These are phyloP conservation scores for Crotalus helleri DNA, from an alignment of 2,113 vertebrate species.

Conservation along the genomic window DNA sequence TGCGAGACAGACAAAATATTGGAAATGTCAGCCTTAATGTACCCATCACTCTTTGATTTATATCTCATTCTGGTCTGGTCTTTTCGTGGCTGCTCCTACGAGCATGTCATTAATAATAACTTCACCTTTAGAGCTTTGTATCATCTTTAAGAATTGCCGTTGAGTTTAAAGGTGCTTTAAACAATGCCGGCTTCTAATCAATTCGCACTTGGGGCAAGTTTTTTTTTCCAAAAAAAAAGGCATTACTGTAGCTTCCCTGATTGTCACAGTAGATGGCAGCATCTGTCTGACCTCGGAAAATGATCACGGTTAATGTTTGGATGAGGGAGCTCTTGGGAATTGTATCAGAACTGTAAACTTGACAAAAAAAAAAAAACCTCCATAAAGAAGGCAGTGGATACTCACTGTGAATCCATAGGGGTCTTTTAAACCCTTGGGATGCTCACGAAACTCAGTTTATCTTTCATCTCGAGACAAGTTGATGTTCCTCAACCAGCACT, in stretches of 20 bases:
- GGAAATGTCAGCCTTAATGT: slow-evolving; percentile 40
- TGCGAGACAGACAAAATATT: slow-evolving; percentile 44
- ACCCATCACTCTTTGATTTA: slow-evolving; percentile 47
- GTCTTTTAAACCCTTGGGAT: not conserved
- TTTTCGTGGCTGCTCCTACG: slow-evolving; percentile 11
- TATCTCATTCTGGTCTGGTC: slow-evolving; percentile 21
- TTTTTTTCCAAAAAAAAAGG: not conserved
- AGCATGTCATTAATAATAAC: slow-evolving; percentile 40
- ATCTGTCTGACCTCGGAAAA: not conserved
- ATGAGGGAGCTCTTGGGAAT: not conserved
- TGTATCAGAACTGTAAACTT: not conserved
- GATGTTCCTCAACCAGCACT: not conserved
- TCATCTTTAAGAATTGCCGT: slow-evolving; percentile 11
- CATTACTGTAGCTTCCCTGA: not conserved
- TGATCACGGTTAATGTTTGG: not conserved
- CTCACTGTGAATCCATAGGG: not conserved
- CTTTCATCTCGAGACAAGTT: not conserved
- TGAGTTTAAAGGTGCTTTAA: slow-evolving; percentile 23
- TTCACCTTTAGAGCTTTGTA: slow-evolving; percentile 14
- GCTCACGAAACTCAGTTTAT: not conserved
- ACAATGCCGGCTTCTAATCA: slow-evolving; percentile 23
- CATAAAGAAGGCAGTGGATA: not conserved
- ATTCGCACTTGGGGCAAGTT: not conserved
- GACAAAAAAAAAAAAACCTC: not conserved
- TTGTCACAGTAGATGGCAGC: not conserved